Evolutionary conservation across 2,888 invertebrate species (phyloP), one percentile per base, ranked within the genome.

Genomic region (Drosophila kambysellisi): DNA sequence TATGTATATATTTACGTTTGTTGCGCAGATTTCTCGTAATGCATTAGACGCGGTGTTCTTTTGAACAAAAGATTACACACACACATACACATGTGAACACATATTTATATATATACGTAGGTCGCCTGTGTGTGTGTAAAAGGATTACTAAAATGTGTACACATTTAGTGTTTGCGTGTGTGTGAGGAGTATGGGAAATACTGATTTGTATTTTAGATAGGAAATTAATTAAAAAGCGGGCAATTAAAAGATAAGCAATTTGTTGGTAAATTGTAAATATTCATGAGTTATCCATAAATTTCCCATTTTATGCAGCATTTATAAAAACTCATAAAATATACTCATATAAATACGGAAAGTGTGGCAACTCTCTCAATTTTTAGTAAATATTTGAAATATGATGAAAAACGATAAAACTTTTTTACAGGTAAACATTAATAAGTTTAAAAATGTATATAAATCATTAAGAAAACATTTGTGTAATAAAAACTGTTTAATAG

Each of bases 21-120:
- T 57, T 74, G 65, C 60, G 58, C 59, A 64, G 56, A 56, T 65
- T 65, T 50, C 33, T 41, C 39, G 25, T 48, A 64, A 67, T 64
- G 33, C 39, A 46, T 32, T 56, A 46, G 9, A 43, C 43, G 57
- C 57, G 57, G 29, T 50, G 29, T 50, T 59, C n/a, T 48, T 48
- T 48, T 25, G 46, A 50, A 59, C 59, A 59, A 59, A 59, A 59
- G 50, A 30, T 37, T 37, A 50, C 20, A 60, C 37, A 30, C 29
- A 35, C 29, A 51, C 30, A 32, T 33, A 50, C 48, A 52, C 25
- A 25, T 3, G 4, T 30, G 39, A 12, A 52, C 15, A 33, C 15
- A 35, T 37, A 59, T 20, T 12, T 5, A 50, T 29, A 70, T 64
- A 41, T 32, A 37, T 37, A 53, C 58, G 6, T 46, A 52, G 51